phyloP scores from a whole-genome alignment of 1,140 invertebrate genomes.

The Mya arenaria region DNA sequence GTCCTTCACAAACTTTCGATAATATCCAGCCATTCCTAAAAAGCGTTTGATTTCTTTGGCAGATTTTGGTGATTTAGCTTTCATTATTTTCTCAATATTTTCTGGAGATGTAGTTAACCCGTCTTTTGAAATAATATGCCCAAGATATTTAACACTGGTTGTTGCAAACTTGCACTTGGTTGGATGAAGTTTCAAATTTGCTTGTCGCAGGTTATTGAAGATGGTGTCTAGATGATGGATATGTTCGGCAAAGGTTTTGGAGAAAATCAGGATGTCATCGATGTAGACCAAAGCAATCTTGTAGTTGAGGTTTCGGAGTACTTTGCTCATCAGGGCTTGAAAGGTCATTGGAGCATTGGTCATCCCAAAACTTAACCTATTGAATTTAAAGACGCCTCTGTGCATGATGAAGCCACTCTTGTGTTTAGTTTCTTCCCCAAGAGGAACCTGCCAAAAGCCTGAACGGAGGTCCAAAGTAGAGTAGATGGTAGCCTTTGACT shows the following conservation, averaged over 20 bases:
- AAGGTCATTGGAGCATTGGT: conserved; percentile 40
- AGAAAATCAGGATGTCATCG: conserved; percentile 57
- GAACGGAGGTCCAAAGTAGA: conserved; percentile 51
- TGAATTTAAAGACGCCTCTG: conserved; percentile 53
- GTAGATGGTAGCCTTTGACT: conserved; percentile 47
- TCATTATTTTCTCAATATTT: not conserved
- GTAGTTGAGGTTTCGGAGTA: conserved; percentile 40
- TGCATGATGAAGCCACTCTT: conserved; percentile 65
- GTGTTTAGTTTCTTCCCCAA: conserved; percentile 44
- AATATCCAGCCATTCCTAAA: conserved; percentile 15
- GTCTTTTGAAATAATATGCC: conserved; percentile 10
- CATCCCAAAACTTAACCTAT: conserved; percentile 55
- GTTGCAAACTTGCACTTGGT: conserved; percentile 8
- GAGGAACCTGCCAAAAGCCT: conserved; percentile 59
- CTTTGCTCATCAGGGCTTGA: conserved; percentile 42
- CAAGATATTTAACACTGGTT: conserved; percentile 11
- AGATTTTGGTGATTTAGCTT: conserved; percentile 1
- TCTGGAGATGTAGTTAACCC: conserved; percentile 6
- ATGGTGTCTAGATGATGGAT: conserved; percentile 31
- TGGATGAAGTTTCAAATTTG: conserved; percentile 68
- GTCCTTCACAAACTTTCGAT: conserved; percentile 11
- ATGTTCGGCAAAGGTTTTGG: conserved; percentile 35
- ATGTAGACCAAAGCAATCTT: conserved; percentile 53
- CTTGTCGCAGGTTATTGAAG: conserved; percentile 18
- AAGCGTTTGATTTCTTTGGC: not conserved